Evolutionary conservation across 2,888 invertebrate genomes (phyloP), one percentile per base, ranked within the genome.

Genomic region (Acronicta aceris): DNA sequence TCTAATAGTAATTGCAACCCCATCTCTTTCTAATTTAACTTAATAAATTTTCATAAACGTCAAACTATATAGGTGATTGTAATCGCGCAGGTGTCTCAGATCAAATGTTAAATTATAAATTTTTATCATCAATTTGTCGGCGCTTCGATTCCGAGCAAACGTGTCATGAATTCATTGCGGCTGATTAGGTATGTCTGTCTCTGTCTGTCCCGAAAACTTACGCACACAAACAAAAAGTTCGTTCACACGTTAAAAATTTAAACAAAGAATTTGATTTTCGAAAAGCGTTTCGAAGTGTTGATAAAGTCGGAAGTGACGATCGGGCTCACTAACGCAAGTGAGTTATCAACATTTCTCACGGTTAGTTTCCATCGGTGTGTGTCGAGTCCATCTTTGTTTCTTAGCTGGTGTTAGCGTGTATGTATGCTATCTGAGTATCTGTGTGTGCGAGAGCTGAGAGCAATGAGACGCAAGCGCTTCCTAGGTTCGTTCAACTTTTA

Each of bases 331-430:
- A 88, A 91, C 89, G 89, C 91, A 85, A 93, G 91, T 93, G 90
- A 93, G 93, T 92, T 93, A 93, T 93, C 93, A 93, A 89, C 90
- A 90, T 91, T 94, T 94, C 94, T 94, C 94, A 94, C 94, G 94
- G 89, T 93, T 88, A 80, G 83, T 79, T 82, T 85, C 73, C 81
- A 80, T 78, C 76, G 79, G 89, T 93, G 90, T 93, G 92, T 84
- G 91, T 89, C 73, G 76, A 65, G 81, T 84, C 82, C 86, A 88
- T 88, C 86, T 88, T 88, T 88, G 88, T 87, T 86, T 83, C 74
- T 78, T 65, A 65, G 73, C 69, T 75, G 78, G 84, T 84, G 79
- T 83, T 71, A 63, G 66, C 64, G 67, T 72, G 82, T 84, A 76
- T 80, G 78, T 68, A 79, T 70, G 71, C 65, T 77, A 74, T 80